Base-by-base conservation (phyloP, 2,797 vertebrate species). In the Sebastes miniatus region DNA sequence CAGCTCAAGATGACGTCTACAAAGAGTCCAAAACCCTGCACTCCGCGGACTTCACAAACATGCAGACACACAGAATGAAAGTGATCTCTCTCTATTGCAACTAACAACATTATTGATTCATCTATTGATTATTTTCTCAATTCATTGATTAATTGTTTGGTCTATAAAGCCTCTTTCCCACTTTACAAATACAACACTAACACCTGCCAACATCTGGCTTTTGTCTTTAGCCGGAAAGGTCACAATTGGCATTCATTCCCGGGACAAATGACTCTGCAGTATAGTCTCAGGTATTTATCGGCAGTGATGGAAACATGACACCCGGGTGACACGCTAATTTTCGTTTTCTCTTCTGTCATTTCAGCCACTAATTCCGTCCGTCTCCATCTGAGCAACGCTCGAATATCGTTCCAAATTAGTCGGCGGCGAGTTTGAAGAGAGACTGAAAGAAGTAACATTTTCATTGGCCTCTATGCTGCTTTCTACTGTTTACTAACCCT, bases 371-470 rank as follows among this genome's bases (percentile, higher is more conserved):
- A 50, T 50, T 50, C 43, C 16, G 7, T 18, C 43, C 6, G 16
- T 47, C 43, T 50, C 43, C 43, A 18, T 50, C 43, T 0, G 18
- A 50, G 18, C 43, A 50, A 18, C 43, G 20, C 50, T 52, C 20
- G 50, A 52, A 52, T 7, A n/a, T 52, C 50, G 4, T 52, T 52
- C 1, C 47, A 52, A 52, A 52, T 52, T 52, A 52, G 47, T 52
- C 0, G 16, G 1, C 43, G 0, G 0, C 7, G 18, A 20, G 7
- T 4, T 50, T 50, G 43, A 50, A 52, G 14, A n/a, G 20, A 52
- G 18, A 20, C 18, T 50, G 47, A n/a, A 50, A 50, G 2, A 50
- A 50, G 47, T 50, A 20, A 50, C 8, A 20, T 20, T 9, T 50
- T 1, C 47, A 50, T 8, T 47, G 14, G 43, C 14, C 43, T 47